Base-by-base conservation (phyloP, 1,140 invertebrate genomes). In the Lasaia peninsularis region DNA sequence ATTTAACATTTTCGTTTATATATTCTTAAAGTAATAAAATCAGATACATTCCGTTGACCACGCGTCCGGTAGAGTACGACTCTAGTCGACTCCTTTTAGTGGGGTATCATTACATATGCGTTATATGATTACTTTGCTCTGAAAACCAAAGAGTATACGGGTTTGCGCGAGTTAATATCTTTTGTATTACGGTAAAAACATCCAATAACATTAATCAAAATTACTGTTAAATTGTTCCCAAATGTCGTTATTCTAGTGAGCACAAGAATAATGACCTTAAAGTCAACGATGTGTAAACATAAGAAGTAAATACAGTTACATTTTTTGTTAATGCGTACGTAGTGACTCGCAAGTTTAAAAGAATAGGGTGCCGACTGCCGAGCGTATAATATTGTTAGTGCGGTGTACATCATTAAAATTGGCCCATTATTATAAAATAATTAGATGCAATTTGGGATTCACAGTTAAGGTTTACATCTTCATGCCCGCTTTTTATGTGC, bases 231-330 rank as follows among this genome's bases (percentile, higher is more conserved):
- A 55, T 55, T 55, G 53, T 55, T 55, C 35, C 37, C 53, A 28
- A 55, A 55, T 55, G 53, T 55, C 53, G 53, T 55, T 55, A 37
- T 48, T 44, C 53, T 55, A 55, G 53, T 24, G 37, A 55, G 53
- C 69, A 62, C 62, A 69, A 69, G 70, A 69, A 71, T 71, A 78
- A 76, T 69, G 71, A 73, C 68, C 63, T 66, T 65, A 62, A 73
- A 81, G 63, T 62, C 76, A 82, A 70, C 83, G 72, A 80, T 76
- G 79, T 82, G 80, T 74, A 78, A 86, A 83, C 69, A 77, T 63
- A 70, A 58, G 65, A 64, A 62, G 64, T 49, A 56, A 21, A 58
- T 81, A 86, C 83, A 84, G 83, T 86, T 86, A 84, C 52, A 63
- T 75, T 71, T 79, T 80, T 69, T 69, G 75, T 73, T 78, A 77